Base-by-base conservation (phyloP, 1,140 invertebrate genomes). In the Hyles vespertilio region DNA sequence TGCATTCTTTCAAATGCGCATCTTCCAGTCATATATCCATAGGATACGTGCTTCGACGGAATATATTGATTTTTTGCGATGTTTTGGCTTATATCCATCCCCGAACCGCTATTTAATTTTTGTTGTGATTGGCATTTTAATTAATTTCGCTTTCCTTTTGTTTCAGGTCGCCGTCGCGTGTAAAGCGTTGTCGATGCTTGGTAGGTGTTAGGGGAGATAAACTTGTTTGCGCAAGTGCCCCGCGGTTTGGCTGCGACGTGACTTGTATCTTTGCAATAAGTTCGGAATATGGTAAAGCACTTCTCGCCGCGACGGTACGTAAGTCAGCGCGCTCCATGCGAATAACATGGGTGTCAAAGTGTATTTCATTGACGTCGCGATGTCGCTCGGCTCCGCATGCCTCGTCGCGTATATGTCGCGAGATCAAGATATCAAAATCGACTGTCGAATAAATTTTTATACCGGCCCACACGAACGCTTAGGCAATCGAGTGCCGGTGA, bases 121-220 rank as follows among this genome's bases (percentile, higher is more conserved):
- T 74, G 58, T 72, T 83, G 75, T 84, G 55, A 84, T 86, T 86
- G 83, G 83, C 84, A 81, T 74, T 88, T 84, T 84, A 66, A 89
- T 89, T 90, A 89, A 90, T 89, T 90, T 89, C 74, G 87, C 88
- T 89, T 89, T 89, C 72, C 81, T 89, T 90, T 90, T 90, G 89
- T 90, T 90, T 79, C 88, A 90, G 89, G 87, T 90, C 80, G 83
- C 77, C 81, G 79, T 77, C 82, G 77, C 65, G 78, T 75, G 73
- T 79, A 70, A 72, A 69, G 59, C 68, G 69, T 76, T 72, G 63
- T 77, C 70, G 61, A 72, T 74, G 59, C 63, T 70, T 65, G 83
- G 82, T 87, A 84, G 82, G 79, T 77, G 65, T 72, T 67, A 77
- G 68, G 58, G 52, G 53, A 48, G 52, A 56, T 40, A 10, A 10